These are phyloP conservation scores for Polyodon spathula DNA, from an alignment of 2,113 vertebrate species.

Conservation along the genomic window DNA sequence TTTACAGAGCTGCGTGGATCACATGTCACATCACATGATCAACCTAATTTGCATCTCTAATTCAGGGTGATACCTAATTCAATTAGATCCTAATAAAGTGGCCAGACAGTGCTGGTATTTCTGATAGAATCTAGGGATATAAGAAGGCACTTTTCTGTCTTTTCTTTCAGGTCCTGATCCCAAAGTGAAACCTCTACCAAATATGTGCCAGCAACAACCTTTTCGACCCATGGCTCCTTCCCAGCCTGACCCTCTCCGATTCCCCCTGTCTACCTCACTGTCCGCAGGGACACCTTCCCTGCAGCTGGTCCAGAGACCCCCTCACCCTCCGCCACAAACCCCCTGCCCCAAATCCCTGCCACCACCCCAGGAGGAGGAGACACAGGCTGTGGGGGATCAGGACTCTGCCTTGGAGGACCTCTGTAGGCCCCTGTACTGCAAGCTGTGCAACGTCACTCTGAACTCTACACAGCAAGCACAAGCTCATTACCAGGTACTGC, in stretches of 20 bases:
- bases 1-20: no score
- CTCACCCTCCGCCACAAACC: slow-evolving; percentile 37
- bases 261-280: slow-evolving; percentile 42
- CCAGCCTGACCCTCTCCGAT: slow-evolving; percentile 33
- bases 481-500: slow-evolving; percentile 89
- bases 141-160: slow-evolving; percentile 6
- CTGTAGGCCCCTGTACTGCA: slow-evolving; percentile 95
- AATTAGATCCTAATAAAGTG: no score
- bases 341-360: slow-evolving; percentile 15
- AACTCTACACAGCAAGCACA: slow-evolving; percentile 95
- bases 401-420: slow-evolving; percentile 84
- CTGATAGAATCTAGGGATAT: no score
- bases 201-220: slow-evolving; percentile 47
- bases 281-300: slow-evolving; percentile 37
- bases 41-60: no score
- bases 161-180: slow-evolving; percentile 49
- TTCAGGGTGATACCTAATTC: no score
- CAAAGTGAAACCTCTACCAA: slow-evolving; percentile 48
- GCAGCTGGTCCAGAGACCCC: slow-evolving; percentile 61
- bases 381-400: slow-evolving; percentile 60
- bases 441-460: slow-evolving; percentile 93
- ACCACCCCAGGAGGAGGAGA: slow-evolving; percentile 69
- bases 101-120: no score
- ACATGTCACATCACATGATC: no score
- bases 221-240: slow-evolving; percentile 71